These are phyloP conservation scores for Loris lydekkerianus DNA, from an alignment of 2,797 vertebrate species.

Conservation along the genomic window DNA sequence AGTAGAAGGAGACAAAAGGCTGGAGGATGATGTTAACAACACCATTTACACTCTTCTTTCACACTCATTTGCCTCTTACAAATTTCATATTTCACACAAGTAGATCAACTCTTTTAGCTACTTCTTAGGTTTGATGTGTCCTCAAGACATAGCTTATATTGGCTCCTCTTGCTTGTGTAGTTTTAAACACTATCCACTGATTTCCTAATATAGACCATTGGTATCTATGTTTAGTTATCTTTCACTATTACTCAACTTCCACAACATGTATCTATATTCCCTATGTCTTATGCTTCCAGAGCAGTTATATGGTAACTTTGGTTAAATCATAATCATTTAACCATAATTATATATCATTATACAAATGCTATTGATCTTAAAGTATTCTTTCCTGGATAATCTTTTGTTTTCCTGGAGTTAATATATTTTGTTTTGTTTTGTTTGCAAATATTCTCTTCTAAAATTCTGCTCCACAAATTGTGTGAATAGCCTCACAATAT, in stretches of 20 bases:
- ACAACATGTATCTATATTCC: not conserved
- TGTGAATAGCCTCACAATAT: not conserved
- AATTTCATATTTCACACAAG: not conserved
- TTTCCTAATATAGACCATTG: not conserved
- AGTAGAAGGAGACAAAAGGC: not conserved
- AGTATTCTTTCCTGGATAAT: not conserved
- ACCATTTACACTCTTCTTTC: conserved; percentile 31
- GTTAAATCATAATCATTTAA: not conserved
- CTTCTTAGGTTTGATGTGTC: not conserved
- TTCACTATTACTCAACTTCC: not conserved
- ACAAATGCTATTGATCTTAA: not conserved
- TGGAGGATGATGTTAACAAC: not conserved
- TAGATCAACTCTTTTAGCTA: not conserved
- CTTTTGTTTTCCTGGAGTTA: not conserved
- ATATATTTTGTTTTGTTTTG: not conserved
- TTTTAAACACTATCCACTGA: conserved; percentile 34
- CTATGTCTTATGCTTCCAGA: not conserved
- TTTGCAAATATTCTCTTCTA: not conserved
- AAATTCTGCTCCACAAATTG: not conserved
- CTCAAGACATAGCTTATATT: not conserved
- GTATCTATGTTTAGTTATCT: not conserved
- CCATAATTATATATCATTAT: not conserved
- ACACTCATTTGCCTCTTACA: not conserved
- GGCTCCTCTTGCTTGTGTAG: not conserved
- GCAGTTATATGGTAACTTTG: not conserved